Evolutionary conservation across 2,888 invertebrate genomes (phyloP), one percentile per base, ranked within the genome.

Genomic region (Catocala sponsa): DNA sequence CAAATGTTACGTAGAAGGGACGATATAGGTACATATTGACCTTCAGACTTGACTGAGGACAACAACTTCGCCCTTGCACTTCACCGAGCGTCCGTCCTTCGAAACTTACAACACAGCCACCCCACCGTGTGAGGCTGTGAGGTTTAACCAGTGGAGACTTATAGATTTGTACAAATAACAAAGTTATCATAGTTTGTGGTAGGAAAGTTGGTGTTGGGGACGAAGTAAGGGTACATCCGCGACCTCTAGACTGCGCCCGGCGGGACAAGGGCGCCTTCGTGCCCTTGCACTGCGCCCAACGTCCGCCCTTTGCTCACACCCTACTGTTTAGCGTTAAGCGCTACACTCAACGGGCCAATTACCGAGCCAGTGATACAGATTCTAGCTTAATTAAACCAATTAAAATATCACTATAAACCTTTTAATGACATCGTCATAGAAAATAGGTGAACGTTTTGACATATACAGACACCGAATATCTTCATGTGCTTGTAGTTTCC

Each of bases 161-260:
- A 61, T 66, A 70, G 54, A 67, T 73, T 60, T 64, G 55, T 64
- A 59, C 58, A 47, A 65, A 68, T 67, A 80, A 72, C 70, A 54
- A 62, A 78, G 72, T 76, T 80, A 74, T 79, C 63, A 68, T 61
- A 67, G 75, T 68, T 64, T 64, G 68, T 68, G 72, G 68, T 48
- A 65, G 70, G 67, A 71, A 70, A 70, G 74, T 82, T 82, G 66
- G 77, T 79, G 72, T 80, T 72, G 79, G 84, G 86, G 84, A 79
- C 84, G 76, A 81, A 82, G 78, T 80, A 86, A 84, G 88, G 86
- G 88, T 89, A 89, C 88, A 90, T 90, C 88, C 89, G 84, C 88
- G 94, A 92, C 93, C 92, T 92, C 92, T 80, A 92, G 91, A 91
- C 92, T 91, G 82, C 87, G 91, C 83, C 91, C 89, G 73, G 78